Evolutionary conservation across 2,888 invertebrate genomes (phyloP), one percentile per base, ranked within the genome.

Genomic region (Pammene fasciana): DNA sequence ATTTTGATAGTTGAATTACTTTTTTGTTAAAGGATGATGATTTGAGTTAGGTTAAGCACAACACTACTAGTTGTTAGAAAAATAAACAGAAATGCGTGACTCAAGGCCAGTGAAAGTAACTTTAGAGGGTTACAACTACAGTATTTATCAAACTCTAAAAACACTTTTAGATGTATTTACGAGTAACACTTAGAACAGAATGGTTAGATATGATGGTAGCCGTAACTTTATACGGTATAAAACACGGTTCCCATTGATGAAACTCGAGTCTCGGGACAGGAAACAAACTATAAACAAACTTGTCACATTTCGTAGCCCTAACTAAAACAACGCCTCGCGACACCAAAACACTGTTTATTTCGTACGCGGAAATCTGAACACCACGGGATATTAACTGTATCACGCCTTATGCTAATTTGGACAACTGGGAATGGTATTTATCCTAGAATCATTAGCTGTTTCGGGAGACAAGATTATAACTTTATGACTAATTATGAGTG

Each of bases 221-320:
- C 18, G 65, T 70, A 70, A 59, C 65, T 59, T 65, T 59, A 61
- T 14, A 45, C 48, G 67, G 59, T 56, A 65, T 38, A 43, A 76
- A 78, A 80, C 76, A 75, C 77, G 76, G 81, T 86, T 85, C 84
- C 70, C 78, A 85, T 82, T 81, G 76, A 84, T 81, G 82, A 84
- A 85, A 86, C 61, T 84, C 81, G 79, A 82, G 80, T 81, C 82
- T 83, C 86, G 84, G 84, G 85, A 86, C 86, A 86, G 86, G 88
- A 89, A 90, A 88, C 87, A 84, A 87, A 76, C 86, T 88, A 86
- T 90, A 92, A 91, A 92, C 90, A 90, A 90, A 85, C 67, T 71
- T 70, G 67, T 61, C 80, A 78, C 78, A 78, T 81, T 79, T 86
- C 82, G 79, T 86, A 82, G 87, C 86, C 82, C 73, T 75, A 65